These are phyloP conservation scores for Climacteris rufus DNA, from an alignment of 2,113 vertebrate species.

Conservation along the genomic window DNA sequence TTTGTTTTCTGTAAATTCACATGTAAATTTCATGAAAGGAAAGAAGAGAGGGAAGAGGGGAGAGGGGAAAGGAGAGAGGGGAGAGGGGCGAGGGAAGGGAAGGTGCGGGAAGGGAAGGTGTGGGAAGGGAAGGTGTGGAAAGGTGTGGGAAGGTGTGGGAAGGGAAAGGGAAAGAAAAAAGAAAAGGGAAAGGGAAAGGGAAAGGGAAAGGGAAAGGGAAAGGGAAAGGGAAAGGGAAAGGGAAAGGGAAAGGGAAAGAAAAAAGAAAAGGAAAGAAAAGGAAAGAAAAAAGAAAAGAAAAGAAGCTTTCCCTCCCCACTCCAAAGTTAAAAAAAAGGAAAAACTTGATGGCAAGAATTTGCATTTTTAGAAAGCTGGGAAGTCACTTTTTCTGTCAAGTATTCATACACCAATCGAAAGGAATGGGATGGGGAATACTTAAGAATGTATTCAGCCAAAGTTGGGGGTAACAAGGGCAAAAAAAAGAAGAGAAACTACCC, in stretches of 20 bases:
- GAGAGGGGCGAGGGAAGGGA: too few relatives aligned
- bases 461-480: fast-evolving
- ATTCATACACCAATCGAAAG: neutral
- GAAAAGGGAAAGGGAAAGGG: too few relatives aligned
- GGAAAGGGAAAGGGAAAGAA: too few relatives aligned
- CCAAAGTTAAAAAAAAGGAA: neutral
- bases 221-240: too few relatives aligned
- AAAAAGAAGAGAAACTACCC: conserved; percentile 70
- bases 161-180: too few relatives aligned
- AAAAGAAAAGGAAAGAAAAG: too few relatives aligned
- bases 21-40: neutral
- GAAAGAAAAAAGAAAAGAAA: neutral
- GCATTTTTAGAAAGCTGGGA: neutral
- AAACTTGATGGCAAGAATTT: neutral
- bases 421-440: neutral
- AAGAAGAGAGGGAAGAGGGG: too few relatives aligned
- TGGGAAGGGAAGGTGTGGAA: too few relatives aligned
- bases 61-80: too few relatives aligned
- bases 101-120: too few relatives aligned
- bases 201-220: too few relatives aligned
- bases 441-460: neutral
- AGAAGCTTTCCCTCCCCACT: neutral
- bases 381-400: neutral
- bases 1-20: neutral
- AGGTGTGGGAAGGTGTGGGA: too few relatives aligned